phyloP scores from a whole-genome alignment of 2,797 vertebrate genomes.

The Propithecus perrieri region DNA sequence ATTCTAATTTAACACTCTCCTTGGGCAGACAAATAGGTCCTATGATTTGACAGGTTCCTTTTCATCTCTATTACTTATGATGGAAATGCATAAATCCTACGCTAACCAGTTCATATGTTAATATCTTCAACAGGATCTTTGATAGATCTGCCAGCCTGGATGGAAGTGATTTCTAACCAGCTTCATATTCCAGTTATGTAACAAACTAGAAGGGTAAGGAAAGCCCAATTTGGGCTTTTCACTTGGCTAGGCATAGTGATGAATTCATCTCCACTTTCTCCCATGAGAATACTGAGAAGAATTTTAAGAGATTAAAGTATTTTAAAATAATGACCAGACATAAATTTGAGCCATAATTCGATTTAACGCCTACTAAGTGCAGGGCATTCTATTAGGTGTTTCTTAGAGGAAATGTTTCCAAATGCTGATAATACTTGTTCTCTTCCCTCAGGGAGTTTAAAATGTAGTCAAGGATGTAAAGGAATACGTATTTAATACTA shows the following conservation, averaged over 20 bases:
- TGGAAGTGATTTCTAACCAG: slow-evolving; percentile 35
- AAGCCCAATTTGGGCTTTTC: slow-evolving; percentile 32
- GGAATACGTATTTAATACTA: not conserved
- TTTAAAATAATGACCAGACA: not conserved
- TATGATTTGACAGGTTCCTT: slow-evolving; percentile 41
- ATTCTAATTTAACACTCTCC: slow-evolving; percentile 36
- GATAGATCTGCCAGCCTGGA: slow-evolving; percentile 22
- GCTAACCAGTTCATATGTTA: slow-evolving; percentile 32
- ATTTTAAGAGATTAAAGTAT: not conserved
- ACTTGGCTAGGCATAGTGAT: slow-evolving; percentile 14
- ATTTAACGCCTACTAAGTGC: not conserved
- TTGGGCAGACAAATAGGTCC: slow-evolving; percentile 27
- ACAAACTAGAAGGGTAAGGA: not conserved
- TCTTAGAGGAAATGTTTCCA: not conserved
- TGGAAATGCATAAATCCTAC: not conserved
- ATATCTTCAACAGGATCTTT: not conserved
- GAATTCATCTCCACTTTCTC: slow-evolving; percentile 21
- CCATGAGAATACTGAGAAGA: not conserved
- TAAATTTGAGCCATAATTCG: slow-evolving; percentile 10
- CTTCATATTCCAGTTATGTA: slow-evolving; percentile 7
- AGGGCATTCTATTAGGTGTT: not conserved
- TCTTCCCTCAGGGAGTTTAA: not conserved
- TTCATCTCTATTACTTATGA: slow-evolving; percentile 34
- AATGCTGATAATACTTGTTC: not conserved
- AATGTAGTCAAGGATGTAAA: not conserved